phyloP scores from a whole-genome alignment of 2,797 vertebrate species.

The Helicolenus hilgendorfi region DNA sequence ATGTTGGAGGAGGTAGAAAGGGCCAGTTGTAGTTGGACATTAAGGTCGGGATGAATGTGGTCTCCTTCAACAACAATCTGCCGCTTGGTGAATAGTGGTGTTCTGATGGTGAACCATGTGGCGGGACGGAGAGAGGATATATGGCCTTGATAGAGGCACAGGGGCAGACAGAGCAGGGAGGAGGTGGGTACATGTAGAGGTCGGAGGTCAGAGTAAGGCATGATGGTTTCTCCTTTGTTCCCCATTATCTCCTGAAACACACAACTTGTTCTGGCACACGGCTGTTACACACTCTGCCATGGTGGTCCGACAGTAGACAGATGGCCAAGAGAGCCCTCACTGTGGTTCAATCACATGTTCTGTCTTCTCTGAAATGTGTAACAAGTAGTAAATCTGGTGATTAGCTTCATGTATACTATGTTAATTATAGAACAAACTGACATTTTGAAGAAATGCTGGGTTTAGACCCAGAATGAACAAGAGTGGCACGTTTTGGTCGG shows the following conservation, averaged over 20 bases:
- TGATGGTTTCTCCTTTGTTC: conserved; percentile 76
- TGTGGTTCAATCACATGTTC: conserved; percentile 5
- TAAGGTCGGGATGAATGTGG: conserved; percentile 66
- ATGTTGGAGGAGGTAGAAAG: conserved; percentile 31
- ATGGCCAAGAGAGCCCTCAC: conserved; percentile 69
- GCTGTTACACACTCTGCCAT: conserved; percentile 61
- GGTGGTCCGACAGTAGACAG: conserved; percentile 80
- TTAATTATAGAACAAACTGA: background rate
- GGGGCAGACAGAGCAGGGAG: background rate
- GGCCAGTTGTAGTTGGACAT: conserved; percentile 50
- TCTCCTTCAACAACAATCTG: conserved; percentile 82
- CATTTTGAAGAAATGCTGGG: background rate
- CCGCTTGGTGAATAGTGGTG: conserved; percentile 65
- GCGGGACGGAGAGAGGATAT: background rate
- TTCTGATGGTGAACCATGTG: conserved; percentile 79
- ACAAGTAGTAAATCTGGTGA: background rate
- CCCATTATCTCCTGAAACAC: conserved; percentile 84
- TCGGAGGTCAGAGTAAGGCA: conserved; percentile 37
- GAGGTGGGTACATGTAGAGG: conserved; percentile 32
- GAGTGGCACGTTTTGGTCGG: background rate
- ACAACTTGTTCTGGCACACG: conserved; percentile 62
- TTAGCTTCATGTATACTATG: background rate
- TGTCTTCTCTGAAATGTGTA: background rate
- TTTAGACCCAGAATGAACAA: background rate
- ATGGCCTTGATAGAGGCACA: conserved; percentile 31